Evolutionary conservation across 2,888 invertebrate genomes (phyloP).

Genomic region (Mesorhabditis belari): DNA sequence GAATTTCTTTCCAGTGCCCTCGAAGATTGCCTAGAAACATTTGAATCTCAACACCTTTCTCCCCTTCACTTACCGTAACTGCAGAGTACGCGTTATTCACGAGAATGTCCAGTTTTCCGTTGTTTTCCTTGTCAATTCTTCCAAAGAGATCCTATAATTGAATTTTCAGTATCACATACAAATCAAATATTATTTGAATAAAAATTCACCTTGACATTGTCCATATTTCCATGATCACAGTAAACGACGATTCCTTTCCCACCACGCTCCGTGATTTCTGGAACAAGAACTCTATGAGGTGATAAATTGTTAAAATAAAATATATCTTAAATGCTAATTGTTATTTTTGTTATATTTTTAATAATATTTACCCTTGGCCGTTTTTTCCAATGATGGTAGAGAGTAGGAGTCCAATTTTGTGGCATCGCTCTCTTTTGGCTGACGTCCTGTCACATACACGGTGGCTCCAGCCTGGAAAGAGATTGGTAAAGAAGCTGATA

Average conservation of each 20-base stretch:
- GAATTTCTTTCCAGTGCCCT: constrained; percentile 48
- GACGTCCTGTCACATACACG: constrained; percentile 33
- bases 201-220: constrained; percentile 52
- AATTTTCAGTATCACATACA: too few relatives aligned
- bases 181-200: neutral
- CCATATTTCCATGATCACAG: constrained; percentile 54
- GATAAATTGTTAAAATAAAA: too few relatives aligned
- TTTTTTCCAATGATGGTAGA: constrained; percentile 7
- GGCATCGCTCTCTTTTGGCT: constrained; percentile 13
- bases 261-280: constrained; percentile 52
- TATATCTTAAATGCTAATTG: too few relatives aligned
- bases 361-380: constrained; percentile 3
- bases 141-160: constrained; percentile 5
- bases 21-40: constrained; percentile 25
- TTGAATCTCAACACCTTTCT: too few relatives aligned
- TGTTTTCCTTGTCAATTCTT: constrained; percentile 3
- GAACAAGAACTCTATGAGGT: too few relatives aligned
- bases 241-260: constrained; percentile 55
- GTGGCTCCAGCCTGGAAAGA: constrained; percentile 26
- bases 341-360: too few relatives aligned
- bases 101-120: constrained; percentile 22
- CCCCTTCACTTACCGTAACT: too few relatives aligned
- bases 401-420: constrained; percentile 1
- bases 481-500: too few relatives aligned
- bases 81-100: constrained; percentile 37